phyloP scores from a whole-genome alignment of 2,113 vertebrate species.

The Gallinago media region DNA sequence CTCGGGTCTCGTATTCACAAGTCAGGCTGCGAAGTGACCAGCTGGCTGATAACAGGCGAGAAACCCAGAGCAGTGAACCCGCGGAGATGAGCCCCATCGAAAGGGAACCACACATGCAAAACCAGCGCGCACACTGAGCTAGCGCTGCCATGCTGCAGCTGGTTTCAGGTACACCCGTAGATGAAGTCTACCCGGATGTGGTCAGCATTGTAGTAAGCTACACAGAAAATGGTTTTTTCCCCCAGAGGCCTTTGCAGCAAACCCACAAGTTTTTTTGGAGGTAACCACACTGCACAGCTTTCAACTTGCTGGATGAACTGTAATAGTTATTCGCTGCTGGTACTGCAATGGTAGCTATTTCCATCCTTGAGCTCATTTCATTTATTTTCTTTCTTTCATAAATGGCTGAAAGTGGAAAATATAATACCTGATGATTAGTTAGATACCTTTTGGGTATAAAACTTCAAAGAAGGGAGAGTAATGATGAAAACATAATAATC shows the following conservation, averaged over 20 bases:
- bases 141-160: neutral
- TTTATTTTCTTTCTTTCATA: slow-evolving; percentile 29
- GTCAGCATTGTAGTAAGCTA: neutral
- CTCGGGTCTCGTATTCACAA: neutral
- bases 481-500: slow-evolving; percentile 19
- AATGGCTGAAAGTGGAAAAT: slow-evolving; percentile 44
- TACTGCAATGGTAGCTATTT: neutral
- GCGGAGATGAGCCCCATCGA: neutral
- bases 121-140: neutral
- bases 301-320: slow-evolving; percentile 8
- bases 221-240: neutral
- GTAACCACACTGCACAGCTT: slow-evolving; percentile 11
- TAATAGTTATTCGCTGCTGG: neutral
- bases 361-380: slow-evolving; percentile 6
- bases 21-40: neutral
- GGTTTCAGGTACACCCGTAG: neutral
- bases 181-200: slow-evolving; percentile 54
- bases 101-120: neutral
- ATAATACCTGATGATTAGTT: slow-evolving; percentile 27
- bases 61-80: neutral
- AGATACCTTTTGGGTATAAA: slow-evolving; percentile 52
- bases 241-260: slow-evolving; percentile 68
- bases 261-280: slow-evolving; percentile 35
- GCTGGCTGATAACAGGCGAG: rapidly evolving
- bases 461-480: slow-evolving; percentile 28